Base-by-base conservation (phyloP, 1,140 invertebrate genomes). In the Lutraria rhynchaena region DNA sequence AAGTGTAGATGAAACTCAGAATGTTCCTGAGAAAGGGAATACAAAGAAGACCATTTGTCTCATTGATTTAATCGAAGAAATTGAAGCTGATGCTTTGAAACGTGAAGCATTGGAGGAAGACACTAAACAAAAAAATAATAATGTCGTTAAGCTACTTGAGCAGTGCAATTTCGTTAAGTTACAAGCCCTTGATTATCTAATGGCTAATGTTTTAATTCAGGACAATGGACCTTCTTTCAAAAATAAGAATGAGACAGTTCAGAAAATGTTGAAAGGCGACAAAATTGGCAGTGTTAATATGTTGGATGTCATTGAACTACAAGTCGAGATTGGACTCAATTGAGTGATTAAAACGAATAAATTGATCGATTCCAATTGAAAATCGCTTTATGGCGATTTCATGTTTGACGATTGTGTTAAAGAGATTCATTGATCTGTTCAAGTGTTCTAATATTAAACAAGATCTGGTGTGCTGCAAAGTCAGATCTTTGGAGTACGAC, bases 121-220 rank as follows among this genome's bases (percentile, higher is more conserved):
- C 31, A 41, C 37, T 3, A 27, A 81, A 1, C 55, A 33, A 19
- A 37, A 58, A 19, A 51, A 73, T 46, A 60, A 49, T 27, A 41
- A 31, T 61, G 61, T 81, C 22, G 69, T 63, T 13, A 70, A 58
- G 35, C 58, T 81, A 17, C 58, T 81, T 13, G 46, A 73, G n/a
- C 78, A 81, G 69, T 81, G 78, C 29, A 81, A 81, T 65, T n/a
- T 44, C 55, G 69, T 81, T 13, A 81, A 81, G n/a, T 44, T 81
- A 9, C 67, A 73, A 27, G 78, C 78, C 29, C 24, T 81, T 22
- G 78, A 81, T 61, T 63, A 71, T 33, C 69, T 81, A 1, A 81
- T 81, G 78, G 44, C 78, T 5, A 61, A 73, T 27, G 78, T 81
- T 5, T 11, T 49, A 1, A 81, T 81, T 51, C 44, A 81, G 35